Base-by-base conservation (phyloP, 2,113 vertebrate species). In the Perca fluviatilis region DNA sequence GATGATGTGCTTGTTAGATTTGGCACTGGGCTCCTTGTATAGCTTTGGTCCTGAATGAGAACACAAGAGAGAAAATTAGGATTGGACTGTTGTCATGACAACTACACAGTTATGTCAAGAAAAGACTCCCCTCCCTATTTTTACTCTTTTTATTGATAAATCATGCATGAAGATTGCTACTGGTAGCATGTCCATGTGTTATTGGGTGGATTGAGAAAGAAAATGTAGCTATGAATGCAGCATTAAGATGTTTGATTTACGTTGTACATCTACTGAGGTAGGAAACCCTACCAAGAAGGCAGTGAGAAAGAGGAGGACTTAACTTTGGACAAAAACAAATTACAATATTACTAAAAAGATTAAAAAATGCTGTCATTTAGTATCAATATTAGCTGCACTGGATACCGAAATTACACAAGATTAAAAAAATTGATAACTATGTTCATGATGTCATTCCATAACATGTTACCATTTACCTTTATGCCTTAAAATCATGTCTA, bases 1-100 rank as follows among this genome's bases (percentile, higher is more conserved):
- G 91, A 99, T 98, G 30, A 99, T 99, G 82, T 99, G 97, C 81
- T 99, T 99, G 92, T 99, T 99, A 54, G 98, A 99, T 94, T 99
- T 99, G 90, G 98, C 98, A 91, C 98, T 99, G 51, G 98, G 98
- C 91, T 99, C 98, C 92, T 98, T 99, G 94, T 98, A 99, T 65
- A 99, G 95, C 94, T 97, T 99, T 78, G 98, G 98, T 94, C 98
- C 98, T 99, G 74, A 64, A 74, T 11, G 62, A 92, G 53, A 84
- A 47, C 58, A 13, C 53, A 63, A 58, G 23, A 60, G 46, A 54
- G 54, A 76, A 65, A 30, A 49, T 70, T 3, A 53, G 57, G 51
- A 73, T 46, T 62, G 82, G 53, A 58, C 62, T 67, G 86, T 88
- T 82, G 83, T 80, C 70, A 82, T 88, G 78, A 76, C 67, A 89